Percentiles rank a stretch among this genome's conserved stretches.
These are phyloP conservation scores for Clupea harengus DNA, from an alignment of 2,113 vertebrate species.

Conservation along the genomic window DNA sequence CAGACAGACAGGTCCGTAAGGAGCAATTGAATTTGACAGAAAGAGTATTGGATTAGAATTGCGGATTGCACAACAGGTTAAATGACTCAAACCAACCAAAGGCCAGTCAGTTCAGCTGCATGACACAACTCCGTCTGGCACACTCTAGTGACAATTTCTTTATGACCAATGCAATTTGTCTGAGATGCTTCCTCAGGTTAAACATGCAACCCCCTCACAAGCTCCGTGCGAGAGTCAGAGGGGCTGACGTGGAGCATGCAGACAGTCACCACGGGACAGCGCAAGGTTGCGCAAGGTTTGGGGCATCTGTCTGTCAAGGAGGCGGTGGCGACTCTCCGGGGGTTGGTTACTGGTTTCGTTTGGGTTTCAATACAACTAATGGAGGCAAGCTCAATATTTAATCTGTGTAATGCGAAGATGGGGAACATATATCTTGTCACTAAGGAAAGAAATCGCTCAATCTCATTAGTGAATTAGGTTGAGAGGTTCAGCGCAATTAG, in stretches of 20 bases:
- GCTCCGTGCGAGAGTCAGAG: neutral
- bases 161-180: neutral
- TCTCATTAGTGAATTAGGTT: slow-evolving; percentile 73
- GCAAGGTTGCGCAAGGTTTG: neutral
- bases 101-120: neutral
- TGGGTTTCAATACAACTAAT: slow-evolving; percentile 73
- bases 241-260: neutral
- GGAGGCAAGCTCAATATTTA: slow-evolving; percentile 72
- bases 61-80: neutral
- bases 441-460: slow-evolving; percentile 70
- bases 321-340: neutral
- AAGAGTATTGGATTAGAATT: neutral
- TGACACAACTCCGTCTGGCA: neutral
- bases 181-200: neutral
- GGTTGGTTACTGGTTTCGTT: slow-evolving; percentile 67
- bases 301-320: slow-evolving; percentile 27
- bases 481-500: slow-evolving; percentile 67
- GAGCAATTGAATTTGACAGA: neutral
- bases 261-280: neutral
- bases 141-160: neutral
- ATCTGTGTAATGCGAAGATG: slow-evolving; percentile 74
- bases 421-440: slow-evolving; percentile 73
- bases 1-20: neutral
- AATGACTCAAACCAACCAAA: neutral
- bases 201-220: neutral